Conservation (phyloP, 2,797 vertebrate species). For the Cuniculus paca region DNA sequence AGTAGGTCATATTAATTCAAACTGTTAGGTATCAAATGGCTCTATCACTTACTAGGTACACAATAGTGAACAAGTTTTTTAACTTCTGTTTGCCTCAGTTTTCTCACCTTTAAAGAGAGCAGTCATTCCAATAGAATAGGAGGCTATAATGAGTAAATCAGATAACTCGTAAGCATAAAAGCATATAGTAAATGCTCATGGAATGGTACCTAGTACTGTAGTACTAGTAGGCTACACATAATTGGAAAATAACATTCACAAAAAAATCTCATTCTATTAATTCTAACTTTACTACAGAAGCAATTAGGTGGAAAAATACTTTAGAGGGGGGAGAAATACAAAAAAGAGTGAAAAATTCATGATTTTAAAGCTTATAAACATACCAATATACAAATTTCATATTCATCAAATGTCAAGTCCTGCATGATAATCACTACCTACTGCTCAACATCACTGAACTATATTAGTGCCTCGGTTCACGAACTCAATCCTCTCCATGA, state of each 20-base stretch:
- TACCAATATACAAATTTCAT: not conserved
- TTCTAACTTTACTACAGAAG: conserved; percentile 2
- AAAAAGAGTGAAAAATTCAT: not conserved
- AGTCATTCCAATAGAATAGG: not conserved
- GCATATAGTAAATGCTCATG: not conserved
- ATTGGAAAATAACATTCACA: conserved; percentile 1
- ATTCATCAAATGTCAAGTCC: conserved; percentile 23
- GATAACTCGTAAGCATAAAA: not conserved
- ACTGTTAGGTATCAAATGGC: not conserved
- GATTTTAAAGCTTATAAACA: conserved; percentile 14
- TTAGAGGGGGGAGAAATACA: not conserved
- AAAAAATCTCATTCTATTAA: conserved; percentile 1
- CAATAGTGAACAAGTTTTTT: not conserved
- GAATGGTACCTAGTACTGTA: not conserved
- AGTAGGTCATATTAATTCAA: conserved; percentile 28
- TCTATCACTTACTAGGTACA: not conserved
- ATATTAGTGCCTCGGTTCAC: not conserved
- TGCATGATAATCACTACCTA: conserved; percentile 31
- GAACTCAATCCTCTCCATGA: not conserved
- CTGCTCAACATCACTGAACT: not conserved
- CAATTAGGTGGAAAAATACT: not conserved
- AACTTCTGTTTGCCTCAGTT: not conserved
- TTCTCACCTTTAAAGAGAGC: not conserved
- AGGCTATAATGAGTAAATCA: not conserved
- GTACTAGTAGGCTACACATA: not conserved